Conservation (phyloP, 2,888 invertebrate species). For the Leptinotarsa rubiginosa region DNA sequence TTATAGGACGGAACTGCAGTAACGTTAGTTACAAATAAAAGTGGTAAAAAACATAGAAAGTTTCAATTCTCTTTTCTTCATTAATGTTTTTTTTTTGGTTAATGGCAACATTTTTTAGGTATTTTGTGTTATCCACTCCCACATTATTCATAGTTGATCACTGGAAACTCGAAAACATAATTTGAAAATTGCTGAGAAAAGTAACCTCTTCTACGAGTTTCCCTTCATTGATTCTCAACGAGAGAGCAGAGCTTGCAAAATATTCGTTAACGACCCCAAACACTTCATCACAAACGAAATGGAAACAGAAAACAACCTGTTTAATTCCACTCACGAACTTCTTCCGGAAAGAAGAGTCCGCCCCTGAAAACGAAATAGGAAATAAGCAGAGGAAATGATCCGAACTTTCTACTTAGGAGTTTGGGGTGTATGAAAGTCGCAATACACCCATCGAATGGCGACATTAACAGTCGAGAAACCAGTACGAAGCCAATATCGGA, state of each 20-base stretch:
- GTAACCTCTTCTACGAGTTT: too few relatives aligned
- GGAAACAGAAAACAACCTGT: constrained; percentile 5
- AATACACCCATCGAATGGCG: constrained; percentile 36
- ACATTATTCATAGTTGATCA: too few relatives aligned
- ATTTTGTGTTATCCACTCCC: too few relatives aligned
- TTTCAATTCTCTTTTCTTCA: too few relatives aligned
- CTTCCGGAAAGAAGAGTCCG: constrained; percentile 18
- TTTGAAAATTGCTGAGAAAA: too few relatives aligned
- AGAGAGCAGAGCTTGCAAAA: not conserved
- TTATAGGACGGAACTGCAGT: too few relatives aligned
- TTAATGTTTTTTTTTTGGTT: too few relatives aligned
- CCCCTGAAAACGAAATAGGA: constrained; percentile 44
- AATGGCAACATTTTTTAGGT: too few relatives aligned
- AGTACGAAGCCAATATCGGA: constrained; percentile 12
- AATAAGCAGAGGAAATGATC: constrained; percentile 50
- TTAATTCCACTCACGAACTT: constrained; percentile 20
- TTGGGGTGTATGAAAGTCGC: constrained; percentile 29
- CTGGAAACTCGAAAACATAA: too few relatives aligned
- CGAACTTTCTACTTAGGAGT: constrained; percentile 50
- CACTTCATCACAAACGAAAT: constrained; percentile 10
- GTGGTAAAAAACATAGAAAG: too few relatives aligned
- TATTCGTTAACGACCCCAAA: constrained; percentile 1
- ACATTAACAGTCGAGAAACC: constrained; percentile 33
- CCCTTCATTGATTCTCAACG: not conserved
- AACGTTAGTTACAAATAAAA: too few relatives aligned